Evolutionary conservation across 2,888 invertebrate genomes (phyloP).

Genomic region (Cantharis rustica): DNA sequence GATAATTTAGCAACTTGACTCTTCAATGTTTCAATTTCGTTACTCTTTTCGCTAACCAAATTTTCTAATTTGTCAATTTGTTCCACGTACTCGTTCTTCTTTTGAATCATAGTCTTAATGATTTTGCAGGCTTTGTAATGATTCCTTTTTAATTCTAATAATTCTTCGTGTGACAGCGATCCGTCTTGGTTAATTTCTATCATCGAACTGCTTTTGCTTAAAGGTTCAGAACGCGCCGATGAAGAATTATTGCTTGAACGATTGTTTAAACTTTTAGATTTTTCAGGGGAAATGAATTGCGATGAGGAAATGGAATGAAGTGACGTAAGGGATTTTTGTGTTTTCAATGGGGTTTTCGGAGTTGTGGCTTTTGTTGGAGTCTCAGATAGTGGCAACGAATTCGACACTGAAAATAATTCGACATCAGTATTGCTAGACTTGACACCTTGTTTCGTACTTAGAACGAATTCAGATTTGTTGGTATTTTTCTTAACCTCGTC

Average conservation of each 20-base stretch:
- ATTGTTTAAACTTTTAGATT: background rate
- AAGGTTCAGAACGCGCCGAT: background rate
- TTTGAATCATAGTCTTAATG: slow-evolving; percentile 52
- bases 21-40: slow-evolving; percentile 41
- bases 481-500: slow-evolving; percentile 48
- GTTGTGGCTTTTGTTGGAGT: slow-evolving; percentile 47
- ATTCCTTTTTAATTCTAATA: slow-evolving; percentile 43
- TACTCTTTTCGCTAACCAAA: slow-evolving; percentile 45
- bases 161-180: slow-evolving; percentile 27
- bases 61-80: slow-evolving; percentile 49
- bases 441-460: slow-evolving; percentile 5
- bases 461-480: slow-evolving; percentile 28
- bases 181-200: slow-evolving; percentile 14
- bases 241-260: background rate
- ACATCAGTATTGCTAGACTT: slow-evolving; percentile 46
- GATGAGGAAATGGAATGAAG: background rate
- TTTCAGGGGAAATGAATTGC: background rate
- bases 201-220: background rate
- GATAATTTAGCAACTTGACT: slow-evolving; percentile 24
- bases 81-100: slow-evolving; percentile 46
- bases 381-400: slow-evolving; percentile 51
- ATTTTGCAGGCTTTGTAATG: slow-evolving; percentile 54
- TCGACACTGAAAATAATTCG: slow-evolving; percentile 52
- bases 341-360: slow-evolving; percentile 6
- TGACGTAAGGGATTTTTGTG: background rate